Percentiles rank a stretch among this genome's conserved stretches.
Evolutionary conservation across 2,113 vertebrate genomes (phyloP).

Genomic region (Stegostoma tigrinum): DNA sequence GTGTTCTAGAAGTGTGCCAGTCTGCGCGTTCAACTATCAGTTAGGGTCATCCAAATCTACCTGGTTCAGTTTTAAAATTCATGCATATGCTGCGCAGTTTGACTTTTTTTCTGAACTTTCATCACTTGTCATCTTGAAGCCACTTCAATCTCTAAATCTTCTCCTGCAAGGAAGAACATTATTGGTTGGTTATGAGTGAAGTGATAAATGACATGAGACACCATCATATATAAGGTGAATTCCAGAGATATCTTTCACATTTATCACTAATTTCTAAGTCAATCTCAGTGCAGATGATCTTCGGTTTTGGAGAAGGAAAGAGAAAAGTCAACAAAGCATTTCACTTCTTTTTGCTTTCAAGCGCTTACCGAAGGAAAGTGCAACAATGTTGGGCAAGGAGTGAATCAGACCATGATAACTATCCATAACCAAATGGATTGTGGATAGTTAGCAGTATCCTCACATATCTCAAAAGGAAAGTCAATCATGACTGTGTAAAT

Average conservation of each 20-base stretch:
- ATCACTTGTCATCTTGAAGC: not conserved
- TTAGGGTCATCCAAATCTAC: not conserved
- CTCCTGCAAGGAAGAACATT: not conserved
- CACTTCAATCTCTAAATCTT: not conserved
- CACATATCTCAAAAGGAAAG: not conserved
- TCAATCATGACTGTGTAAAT: not conserved
- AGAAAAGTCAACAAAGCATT: not conserved
- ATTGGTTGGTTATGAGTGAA: not conserved
- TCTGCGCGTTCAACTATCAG: not conserved
- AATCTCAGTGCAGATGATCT: not conserved
- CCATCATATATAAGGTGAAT: not conserved
- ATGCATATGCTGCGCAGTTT: not conserved
- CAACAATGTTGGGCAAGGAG: not conserved
- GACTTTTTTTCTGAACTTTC: not conserved
- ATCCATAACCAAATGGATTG: not conserved
- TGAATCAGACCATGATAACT: not conserved
- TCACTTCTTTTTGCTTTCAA: not conserved
- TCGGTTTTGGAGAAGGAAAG: not conserved
- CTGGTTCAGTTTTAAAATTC: not conserved
- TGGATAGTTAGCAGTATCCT: not conserved
- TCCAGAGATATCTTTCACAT: not conserved
- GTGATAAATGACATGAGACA: not conserved
- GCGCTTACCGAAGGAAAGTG: not conserved
- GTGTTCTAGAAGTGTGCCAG: not conserved
- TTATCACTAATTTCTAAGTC: not conserved